A percentile compares a stretch with the other conserved stretches of the same genome.
phyloP scores from a whole-genome alignment of 1,140 invertebrate species.

The Lordiphosa collinella region DNA sequence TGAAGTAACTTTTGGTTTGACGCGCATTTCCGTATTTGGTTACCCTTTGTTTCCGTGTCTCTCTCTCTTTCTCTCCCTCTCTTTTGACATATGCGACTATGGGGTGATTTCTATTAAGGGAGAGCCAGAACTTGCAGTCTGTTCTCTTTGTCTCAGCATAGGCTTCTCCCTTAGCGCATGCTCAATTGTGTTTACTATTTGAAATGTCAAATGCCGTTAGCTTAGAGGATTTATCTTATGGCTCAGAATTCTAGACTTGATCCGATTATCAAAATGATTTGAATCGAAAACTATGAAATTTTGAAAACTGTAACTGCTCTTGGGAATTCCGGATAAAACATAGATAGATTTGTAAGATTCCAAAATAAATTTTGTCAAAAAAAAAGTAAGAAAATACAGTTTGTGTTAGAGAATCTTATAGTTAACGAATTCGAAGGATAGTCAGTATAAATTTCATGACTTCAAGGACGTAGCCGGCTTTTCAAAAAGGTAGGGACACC shows the following conservation, averaged over 20 bases:
- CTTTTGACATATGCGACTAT: neutral
- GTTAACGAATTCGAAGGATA: too few species aligned
- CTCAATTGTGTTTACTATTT: conserved; percentile 22
- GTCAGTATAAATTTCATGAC: too few species aligned
- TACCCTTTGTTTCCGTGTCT: conserved; percentile 67
- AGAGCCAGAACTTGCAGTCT: neutral
- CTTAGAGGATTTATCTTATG: neutral
- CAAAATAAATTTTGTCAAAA: too few species aligned
- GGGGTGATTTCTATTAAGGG: conserved; percentile 9
- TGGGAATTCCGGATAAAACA: too few species aligned
- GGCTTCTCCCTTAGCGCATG: conserved; percentile 39
- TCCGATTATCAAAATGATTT: too few species aligned
- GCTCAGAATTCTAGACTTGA: conserved; percentile 3
- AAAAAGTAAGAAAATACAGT: too few species aligned
- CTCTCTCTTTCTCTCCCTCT: conserved; percentile 1
- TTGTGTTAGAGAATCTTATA: too few species aligned
- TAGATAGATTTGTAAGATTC: too few species aligned
- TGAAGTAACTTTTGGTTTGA: conserved; percentile 59
- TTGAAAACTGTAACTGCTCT: too few species aligned
- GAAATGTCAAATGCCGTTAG: conserved; percentile 43
- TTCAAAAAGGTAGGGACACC: too few species aligned
- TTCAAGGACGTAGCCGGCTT: too few species aligned
- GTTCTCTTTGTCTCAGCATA: conserved; percentile 6
- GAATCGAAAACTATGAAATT: too few species aligned
- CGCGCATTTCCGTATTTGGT: conserved; percentile 72